These are phyloP conservation scores for Sphaerodactylus townsendi DNA, from an alignment of 2,113 vertebrate genomes.

Conservation along the genomic window DNA sequence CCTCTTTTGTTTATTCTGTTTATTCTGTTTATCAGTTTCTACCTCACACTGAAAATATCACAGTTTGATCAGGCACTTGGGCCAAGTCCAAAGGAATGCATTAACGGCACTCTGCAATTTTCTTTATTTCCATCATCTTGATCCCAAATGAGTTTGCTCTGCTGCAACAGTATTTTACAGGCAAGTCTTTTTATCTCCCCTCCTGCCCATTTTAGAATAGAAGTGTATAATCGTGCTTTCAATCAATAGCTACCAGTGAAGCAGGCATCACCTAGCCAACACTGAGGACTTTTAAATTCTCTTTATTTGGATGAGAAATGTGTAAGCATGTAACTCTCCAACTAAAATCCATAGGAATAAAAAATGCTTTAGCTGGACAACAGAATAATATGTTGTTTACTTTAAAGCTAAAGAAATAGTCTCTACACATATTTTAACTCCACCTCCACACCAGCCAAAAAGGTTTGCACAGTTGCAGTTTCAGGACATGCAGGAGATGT, in stretches of 20 bases:
- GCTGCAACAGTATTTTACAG: conserved; percentile 1
- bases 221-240: not conserved
- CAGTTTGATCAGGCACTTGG: not conserved
- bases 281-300: not conserved
- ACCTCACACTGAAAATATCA: conserved; percentile 22
- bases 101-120: conserved; percentile 6
- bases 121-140: not conserved
- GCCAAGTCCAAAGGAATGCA: not conserved
- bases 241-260: conserved; percentile 15
- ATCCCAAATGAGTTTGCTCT: not conserved
- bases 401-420: too few relatives aligned
- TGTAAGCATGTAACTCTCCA: not conserved
- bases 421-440: too few relatives aligned
- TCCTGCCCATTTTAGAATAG: not conserved
- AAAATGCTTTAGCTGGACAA: too few relatives aligned
- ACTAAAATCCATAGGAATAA: too few relatives aligned
- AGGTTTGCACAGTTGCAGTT: too few relatives aligned
- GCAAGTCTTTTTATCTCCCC: accelerated
- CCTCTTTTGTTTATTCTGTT: accelerated
- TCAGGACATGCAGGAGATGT: too few relatives aligned
- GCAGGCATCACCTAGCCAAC: not conserved
- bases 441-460: too few relatives aligned
- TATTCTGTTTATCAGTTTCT: not conserved
- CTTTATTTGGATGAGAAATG: not conserved
- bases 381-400: too few relatives aligned